Percentiles rank a stretch among this genome's conserved stretches.
phyloP scores from a whole-genome alignment of 2,797 vertebrate species.

The Urocyon cinereoargenteus region DNA sequence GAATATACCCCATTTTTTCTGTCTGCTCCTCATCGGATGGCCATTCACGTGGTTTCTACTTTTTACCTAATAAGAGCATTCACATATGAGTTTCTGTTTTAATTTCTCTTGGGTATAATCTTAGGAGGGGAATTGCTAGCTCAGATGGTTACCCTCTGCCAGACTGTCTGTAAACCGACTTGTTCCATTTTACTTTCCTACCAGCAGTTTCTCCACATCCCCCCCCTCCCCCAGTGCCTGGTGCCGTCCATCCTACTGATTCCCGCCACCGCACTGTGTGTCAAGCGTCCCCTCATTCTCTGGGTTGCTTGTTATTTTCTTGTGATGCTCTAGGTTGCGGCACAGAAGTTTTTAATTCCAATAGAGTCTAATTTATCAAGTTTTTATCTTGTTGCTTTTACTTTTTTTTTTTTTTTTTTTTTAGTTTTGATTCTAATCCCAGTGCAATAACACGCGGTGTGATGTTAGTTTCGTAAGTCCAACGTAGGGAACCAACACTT shows the following conservation, averaged over 20 bases:
- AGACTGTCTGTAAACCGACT: not conserved
- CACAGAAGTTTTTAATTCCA: not conserved
- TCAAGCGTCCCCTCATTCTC: not conserved
- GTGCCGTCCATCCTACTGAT: not conserved
- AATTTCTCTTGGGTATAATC: not conserved
- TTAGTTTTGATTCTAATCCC: too few relatives aligned
- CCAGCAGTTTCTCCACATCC: too few relatives aligned
- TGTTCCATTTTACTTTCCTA: not conserved
- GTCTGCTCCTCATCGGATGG: not conserved
- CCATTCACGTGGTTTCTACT: not conserved
- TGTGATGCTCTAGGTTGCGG: too few relatives aligned
- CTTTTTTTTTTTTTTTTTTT: not conserved
- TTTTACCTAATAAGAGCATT: not conserved
- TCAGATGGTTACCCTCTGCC: not conserved
- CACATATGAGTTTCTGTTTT: not conserved
- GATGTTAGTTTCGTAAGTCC: too few relatives aligned
- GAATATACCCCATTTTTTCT: not conserved
- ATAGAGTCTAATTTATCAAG: not conserved
- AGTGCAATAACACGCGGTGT: too few relatives aligned
- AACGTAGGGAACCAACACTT: too few relatives aligned
- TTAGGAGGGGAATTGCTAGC: not conserved
- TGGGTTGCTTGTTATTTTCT: not conserved
- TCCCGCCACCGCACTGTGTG: fast-evolving
- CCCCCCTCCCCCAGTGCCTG: fast-evolving
- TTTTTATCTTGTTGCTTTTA: not conserved